A percentile compares a stretch with the other conserved stretches of the same genome.
These are phyloP conservation scores for Pangasius krempfi DNA, from an alignment of 2,797 vertebrate species.

Conservation along the genomic window DNA sequence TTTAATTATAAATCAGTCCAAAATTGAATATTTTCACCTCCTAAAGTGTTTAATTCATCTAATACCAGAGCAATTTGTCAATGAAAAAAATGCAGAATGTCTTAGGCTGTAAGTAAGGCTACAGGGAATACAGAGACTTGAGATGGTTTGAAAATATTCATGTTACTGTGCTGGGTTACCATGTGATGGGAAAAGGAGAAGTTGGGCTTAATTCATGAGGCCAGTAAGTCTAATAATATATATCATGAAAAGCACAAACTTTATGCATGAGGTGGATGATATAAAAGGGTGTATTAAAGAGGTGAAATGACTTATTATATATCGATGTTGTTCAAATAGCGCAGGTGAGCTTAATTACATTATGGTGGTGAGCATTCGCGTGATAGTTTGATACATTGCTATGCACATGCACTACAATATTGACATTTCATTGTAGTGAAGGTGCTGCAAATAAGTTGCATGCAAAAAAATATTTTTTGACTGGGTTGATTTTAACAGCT, in stretches of 20 bases:
- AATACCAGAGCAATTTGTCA: neutral
- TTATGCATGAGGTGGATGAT: neutral
- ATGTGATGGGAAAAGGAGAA: neutral
- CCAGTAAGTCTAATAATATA: neutral
- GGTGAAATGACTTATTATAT: neutral
- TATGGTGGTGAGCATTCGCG: neutral
- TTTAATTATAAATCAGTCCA: neutral
- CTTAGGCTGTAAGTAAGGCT: neutral
- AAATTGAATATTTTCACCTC: neutral
- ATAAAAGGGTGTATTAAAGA: neutral
- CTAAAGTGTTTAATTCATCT: neutral
- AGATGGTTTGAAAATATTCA: neutral
- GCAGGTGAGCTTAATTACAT: neutral
- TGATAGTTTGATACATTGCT: neutral
- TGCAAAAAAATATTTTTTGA: neutral
- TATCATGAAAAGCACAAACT: neutral
- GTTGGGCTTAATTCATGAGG: neutral
- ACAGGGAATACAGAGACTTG: neutral
- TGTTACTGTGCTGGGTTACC: neutral
- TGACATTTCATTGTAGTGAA: neutral
- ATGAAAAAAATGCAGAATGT: neutral
- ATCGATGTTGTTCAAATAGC: neutral
- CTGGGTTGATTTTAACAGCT: neutral
- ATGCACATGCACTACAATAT: neutral
- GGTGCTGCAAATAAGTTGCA: neutral